These are phyloP conservation scores for Calyptomena viridis DNA, from an alignment of 2,113 vertebrate genomes.

Conservation along the genomic window DNA sequence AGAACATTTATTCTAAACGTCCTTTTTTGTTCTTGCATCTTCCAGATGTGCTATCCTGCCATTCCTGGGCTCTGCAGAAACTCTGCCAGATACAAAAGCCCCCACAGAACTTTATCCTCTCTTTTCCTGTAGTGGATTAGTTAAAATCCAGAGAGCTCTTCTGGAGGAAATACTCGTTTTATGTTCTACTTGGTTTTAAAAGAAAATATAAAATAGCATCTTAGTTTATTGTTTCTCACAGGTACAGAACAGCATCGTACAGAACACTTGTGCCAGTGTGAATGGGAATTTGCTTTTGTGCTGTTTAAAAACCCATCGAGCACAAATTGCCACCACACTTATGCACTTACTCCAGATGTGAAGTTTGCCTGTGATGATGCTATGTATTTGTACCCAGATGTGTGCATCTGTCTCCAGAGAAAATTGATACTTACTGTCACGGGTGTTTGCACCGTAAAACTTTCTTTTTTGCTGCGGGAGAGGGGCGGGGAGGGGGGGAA, in stretches of 20 bases:
- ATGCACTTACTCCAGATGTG: background rate
- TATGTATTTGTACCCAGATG: fast-evolving
- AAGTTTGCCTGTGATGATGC: background rate
- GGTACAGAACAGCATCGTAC: background rate
- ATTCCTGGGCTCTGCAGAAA: background rate
- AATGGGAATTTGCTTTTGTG: background rate
- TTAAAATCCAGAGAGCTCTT: background rate
- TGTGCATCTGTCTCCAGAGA: background rate
- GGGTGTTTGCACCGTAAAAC: too few relatives aligned
- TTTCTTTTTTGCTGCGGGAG: too few relatives aligned
- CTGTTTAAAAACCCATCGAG: background rate
- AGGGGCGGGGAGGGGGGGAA: too few relatives aligned
- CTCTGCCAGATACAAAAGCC: background rate
- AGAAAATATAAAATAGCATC: background rate
- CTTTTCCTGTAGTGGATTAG: background rate
- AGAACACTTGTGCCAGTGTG: background rate
- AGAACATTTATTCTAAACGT: background rate
- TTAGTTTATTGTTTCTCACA: background rate
- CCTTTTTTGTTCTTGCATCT: background rate
- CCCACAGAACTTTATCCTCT: background rate
- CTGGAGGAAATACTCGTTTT: background rate
- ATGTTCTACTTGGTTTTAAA: background rate
- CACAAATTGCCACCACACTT: background rate
- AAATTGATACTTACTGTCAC: background rate
- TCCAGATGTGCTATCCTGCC: background rate